A percentile compares a stretch with the other conserved stretches of the same genome.
phyloP scores from a whole-genome alignment of 2,113 vertebrate species.

The Misgurnus anguillicaudatus region DNA sequence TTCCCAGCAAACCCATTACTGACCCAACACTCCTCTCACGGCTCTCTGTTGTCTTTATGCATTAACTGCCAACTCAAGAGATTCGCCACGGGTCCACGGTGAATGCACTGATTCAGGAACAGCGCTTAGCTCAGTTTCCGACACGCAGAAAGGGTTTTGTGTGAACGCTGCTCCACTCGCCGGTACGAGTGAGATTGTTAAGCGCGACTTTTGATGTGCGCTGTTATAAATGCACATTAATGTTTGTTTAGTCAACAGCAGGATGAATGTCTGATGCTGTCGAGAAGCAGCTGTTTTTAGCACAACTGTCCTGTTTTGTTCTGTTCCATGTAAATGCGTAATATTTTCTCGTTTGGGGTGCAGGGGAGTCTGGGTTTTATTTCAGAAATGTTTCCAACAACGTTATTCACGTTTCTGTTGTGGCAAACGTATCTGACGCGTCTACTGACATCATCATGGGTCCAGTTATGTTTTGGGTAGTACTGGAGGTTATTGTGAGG shows the following conservation, averaged over 20 bases:
- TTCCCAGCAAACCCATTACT: constrained; percentile 35
- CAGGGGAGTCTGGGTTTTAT: too few species aligned
- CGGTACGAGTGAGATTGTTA: neutral
- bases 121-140: neutral
- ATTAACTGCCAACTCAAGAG: constrained; percentile 32
- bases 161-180: neutral
- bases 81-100: constrained; percentile 15
- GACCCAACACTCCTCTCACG: constrained; percentile 22
- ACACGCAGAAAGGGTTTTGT: neutral
- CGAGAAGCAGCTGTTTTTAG: too few species aligned
- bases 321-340: too few species aligned
- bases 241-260: neutral
- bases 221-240: neutral
- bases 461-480: too few species aligned
- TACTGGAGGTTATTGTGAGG: too few species aligned
- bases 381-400: too few species aligned
- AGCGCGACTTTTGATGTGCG: neutral
- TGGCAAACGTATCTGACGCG: too few species aligned
- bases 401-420: too few species aligned
- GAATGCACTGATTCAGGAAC: neutral
- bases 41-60: constrained; percentile 33
- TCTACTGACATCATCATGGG: too few species aligned
- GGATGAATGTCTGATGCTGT: constrained; percentile 44
- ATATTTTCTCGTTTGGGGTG: too few species aligned
- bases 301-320: too few species aligned